Conservation (phyloP, 2,113 vertebrate genomes). For the Paramormyrops kingsleyae region DNA sequence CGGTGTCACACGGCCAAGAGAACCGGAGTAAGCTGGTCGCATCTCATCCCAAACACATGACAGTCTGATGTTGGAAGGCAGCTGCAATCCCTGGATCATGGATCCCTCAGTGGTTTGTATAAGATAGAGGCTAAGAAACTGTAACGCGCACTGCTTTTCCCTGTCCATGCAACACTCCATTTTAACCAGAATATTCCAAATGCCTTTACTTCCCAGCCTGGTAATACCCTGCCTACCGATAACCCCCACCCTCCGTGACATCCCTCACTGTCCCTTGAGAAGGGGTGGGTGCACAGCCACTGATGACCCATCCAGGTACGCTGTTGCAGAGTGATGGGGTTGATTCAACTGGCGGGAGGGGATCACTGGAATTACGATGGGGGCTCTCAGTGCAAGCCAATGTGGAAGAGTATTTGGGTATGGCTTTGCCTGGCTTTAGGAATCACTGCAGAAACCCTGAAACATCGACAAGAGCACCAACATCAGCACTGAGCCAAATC, state of each 20-base stretch:
- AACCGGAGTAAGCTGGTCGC: neutral
- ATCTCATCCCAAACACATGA: neutral
- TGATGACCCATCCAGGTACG: conserved; percentile 64
- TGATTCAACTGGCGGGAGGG: conserved; percentile 17
- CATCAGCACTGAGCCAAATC: neutral
- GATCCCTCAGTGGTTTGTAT: neutral
- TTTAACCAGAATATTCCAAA: neutral
- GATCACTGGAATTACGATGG: neutral
- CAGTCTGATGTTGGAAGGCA: neutral
- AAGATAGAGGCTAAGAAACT: neutral
- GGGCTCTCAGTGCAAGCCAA: neutral
- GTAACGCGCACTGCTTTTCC: neutral
- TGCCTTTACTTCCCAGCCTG: neutral
- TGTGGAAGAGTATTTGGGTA: neutral
- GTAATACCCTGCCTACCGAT: neutral
- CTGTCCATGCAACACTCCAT: neutral
- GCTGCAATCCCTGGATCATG: neutral
- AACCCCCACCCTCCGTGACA: neutral
- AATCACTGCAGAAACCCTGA: neutral
- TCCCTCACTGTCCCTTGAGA: conserved; percentile 37
- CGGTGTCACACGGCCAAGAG: neutral
- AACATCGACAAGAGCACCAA: neutral
- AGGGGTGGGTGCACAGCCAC: conserved; percentile 62
- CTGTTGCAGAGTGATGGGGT: conserved; percentile 64
- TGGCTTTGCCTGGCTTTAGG: neutral